phyloP scores from a whole-genome alignment of 2,888 invertebrate species.

The Amphipoea lucens region DNA sequence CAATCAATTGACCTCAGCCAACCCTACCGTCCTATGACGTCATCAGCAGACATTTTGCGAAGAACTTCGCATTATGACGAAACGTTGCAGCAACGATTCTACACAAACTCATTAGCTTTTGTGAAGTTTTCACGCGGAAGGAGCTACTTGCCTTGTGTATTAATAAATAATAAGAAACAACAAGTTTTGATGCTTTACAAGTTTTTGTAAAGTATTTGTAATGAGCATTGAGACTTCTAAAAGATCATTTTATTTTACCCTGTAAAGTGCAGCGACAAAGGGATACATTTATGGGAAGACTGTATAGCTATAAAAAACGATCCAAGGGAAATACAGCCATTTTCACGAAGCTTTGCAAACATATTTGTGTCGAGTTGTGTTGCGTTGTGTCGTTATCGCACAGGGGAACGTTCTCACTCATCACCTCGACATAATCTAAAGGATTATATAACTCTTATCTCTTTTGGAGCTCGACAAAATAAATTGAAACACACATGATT shows the following conservation, averaged over 20 bases:
- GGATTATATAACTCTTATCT: background rate
- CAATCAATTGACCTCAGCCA: background rate
- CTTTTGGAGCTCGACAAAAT: background rate
- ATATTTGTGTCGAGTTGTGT: conserved; percentile 2
- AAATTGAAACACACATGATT: conserved; percentile 15
- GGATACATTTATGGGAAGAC: background rate
- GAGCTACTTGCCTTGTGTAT: conserved; percentile 11
- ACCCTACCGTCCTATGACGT: background rate
- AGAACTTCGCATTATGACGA: conserved; percentile 16
- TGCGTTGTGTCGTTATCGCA: background rate
- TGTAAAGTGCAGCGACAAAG: background rate
- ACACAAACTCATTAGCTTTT: conserved; percentile 52
- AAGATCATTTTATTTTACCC: background rate
- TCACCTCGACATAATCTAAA: conserved; percentile 12
- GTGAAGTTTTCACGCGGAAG: conserved; percentile 30
- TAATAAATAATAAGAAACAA: conserved; percentile 15
- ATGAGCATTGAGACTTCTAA: background rate
- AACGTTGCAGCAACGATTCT: conserved; percentile 25
- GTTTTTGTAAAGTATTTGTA: conserved; percentile 23
- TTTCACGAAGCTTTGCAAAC: background rate
- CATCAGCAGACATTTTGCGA: background rate
- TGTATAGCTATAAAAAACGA: background rate
- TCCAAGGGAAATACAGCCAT: background rate
- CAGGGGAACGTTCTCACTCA: background rate
- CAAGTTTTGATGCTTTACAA: conserved; percentile 13